Base-by-base conservation (phyloP, 2,888 invertebrate genomes). In the Yponomeuta sedellus region DNA sequence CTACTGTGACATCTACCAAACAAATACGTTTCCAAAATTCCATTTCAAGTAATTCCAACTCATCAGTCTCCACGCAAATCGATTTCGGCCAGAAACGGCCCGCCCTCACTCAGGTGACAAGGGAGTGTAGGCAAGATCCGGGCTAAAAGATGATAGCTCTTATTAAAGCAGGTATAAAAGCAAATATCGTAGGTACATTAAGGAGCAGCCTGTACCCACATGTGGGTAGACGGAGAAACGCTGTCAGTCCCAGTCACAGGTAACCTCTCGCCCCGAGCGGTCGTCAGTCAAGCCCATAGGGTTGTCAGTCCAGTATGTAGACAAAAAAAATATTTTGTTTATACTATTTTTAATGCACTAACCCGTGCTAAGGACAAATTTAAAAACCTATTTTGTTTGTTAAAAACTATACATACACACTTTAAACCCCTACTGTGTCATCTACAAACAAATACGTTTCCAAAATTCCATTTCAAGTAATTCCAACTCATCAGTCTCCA, bases 161-260 rank as follows among this genome's bases (percentile, higher is more conserved):
- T 10, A 34, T 6, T 34, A 34, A 1, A 34, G 6, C 1, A 34
- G 6, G 34, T 34, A 8, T 34, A 34, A 34, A n/a, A 34, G 34
- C 6, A 1, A 34, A 1, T 34, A 34, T 34, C 5, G 34, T 8
- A 34, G 34, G 34, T 34, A 34, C 25, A 25, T 8, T 8, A 34
- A 34, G 34, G 34, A 34, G 34, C 34, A 34, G 34, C 34, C 34
- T 52, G 16, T 52, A 52, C 5, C 44, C 44, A 16, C 44, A 62
- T 39, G 62, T 62, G 62, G 62, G 62, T 62, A 62, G 39, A 34
- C 39, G 34, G 39, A 66, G 61, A 40, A 66, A 64, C 66, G 68
- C 65, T 69, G 68, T 69, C 68, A 69, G 64, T 66, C n/a, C n/a
- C n/a, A n/a, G n/a, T n/a, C 25, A 62, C 68, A 68, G 67, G 12